phyloP scores from a whole-genome alignment of 2,113 vertebrate genomes.

The Brienomyrus longianalis region DNA sequence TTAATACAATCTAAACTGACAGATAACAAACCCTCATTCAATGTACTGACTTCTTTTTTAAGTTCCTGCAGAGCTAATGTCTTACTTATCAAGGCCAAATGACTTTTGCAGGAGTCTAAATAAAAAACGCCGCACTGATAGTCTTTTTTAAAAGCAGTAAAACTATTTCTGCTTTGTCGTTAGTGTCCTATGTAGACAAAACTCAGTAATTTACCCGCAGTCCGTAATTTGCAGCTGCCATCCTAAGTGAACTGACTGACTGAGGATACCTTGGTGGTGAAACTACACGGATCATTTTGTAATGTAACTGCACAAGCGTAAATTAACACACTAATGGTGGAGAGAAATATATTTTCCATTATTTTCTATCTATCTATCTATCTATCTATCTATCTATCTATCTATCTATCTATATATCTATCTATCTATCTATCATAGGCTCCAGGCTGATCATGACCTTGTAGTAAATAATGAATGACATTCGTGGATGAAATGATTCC shows the following conservation, averaged over 20 bases:
- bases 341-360: not conserved
- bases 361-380: not conserved
- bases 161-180: not conserved
- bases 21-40: not conserved
- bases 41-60: not conserved
- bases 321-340: not conserved
- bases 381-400: not conserved
- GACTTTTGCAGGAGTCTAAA: not conserved
- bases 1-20: not conserved
- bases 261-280: not conserved
- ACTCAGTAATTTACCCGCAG: not conserved
- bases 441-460: not conserved
- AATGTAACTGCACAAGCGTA: not conserved
- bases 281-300: not conserved
- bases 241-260: not conserved
- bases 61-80: not conserved
- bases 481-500: not conserved
- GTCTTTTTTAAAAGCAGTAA: not conserved
- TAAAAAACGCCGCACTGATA: not conserved
- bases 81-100: slow-evolving; percentile 13
- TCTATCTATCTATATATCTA: not conserved
- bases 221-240: not conserved
- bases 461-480: not conserved
- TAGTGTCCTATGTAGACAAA: not conserved
- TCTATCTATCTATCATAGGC: not conserved